Evolutionary conservation across 2,113 vertebrate genomes (phyloP), one percentile per base, ranked within the genome.

Genomic region (Otus sunia): DNA sequence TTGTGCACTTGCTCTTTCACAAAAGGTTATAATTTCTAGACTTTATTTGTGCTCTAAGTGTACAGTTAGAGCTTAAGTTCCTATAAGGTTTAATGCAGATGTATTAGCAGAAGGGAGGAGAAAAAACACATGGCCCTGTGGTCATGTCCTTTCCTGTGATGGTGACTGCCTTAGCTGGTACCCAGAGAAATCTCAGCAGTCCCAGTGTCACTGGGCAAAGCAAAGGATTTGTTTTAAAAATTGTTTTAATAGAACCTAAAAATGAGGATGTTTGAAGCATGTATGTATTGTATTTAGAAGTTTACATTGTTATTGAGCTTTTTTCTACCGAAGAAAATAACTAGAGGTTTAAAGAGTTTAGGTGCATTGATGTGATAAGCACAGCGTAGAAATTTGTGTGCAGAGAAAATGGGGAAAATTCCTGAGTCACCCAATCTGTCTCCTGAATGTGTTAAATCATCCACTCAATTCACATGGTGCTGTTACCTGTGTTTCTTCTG

Each of bases 221-320:
- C 5, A 37, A n/a, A 39, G 25, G 20, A 41, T 60, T 89, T 43
- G 2, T 43, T 75, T 36, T 32, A 29, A 60, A 90, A 56, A 25
- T 2, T 7, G 5, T 17, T 72, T 71, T 58, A 29, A 37, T 19
- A 37, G 20, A 60, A 90, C 34, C 30, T 29, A 17, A 64, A 63
- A 63, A 50, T 15, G 13, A 85, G 22, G 47, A 14, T 2, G 0
- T 25, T 32, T 52, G 39, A 76, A 47, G 36, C 4, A 12, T 17
- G 15, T 10, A 5, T 32, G 29, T 12, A 2, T 63, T 32, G 5
- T 25, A 20, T 67, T 43, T 76, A 10, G 19, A 86, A 49, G 5
- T 45, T 63, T 30, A 18, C 0, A 0, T 27, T 59, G 25, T 26
- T 59, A 12, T 0, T 60, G 27, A 45, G 4, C 8, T 32, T 50